These are phyloP conservation scores for Lethenteron reissneri DNA, from an alignment of 2,113 vertebrate species.

Conservation along the genomic window DNA sequence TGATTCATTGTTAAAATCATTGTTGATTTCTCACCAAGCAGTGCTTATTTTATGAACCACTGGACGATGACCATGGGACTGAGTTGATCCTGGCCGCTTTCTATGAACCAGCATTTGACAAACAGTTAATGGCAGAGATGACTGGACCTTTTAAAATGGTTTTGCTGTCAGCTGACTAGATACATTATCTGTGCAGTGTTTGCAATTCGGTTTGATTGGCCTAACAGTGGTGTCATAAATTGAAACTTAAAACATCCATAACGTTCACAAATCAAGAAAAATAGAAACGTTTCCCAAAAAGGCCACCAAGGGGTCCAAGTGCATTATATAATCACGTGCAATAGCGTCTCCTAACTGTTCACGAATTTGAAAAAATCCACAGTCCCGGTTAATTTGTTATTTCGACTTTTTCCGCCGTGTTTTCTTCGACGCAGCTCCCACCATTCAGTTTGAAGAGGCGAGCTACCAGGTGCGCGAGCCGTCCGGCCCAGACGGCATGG, in stretches of 20 bases:
- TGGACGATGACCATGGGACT: too few species aligned
- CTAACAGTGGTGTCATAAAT: background rate
- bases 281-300: too few species aligned
- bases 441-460: conserved; percentile 58
- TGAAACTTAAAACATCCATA: background rate
- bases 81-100: too few species aligned
- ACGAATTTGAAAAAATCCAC: background rate
- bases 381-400: background rate
- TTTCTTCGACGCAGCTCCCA: conserved; percentile 29
- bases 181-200: background rate
- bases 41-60: too few species aligned
- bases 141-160: too few species aligned
- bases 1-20: too few species aligned
- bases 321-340: background rate
- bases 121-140: too few species aligned
- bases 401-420: background rate
- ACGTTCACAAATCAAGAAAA: too few species aligned
- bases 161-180: too few species aligned
- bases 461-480: conserved; percentile 73
- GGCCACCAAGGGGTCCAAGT: too few species aligned
- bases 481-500: conserved; percentile 43
- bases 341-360: background rate
- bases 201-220: background rate
- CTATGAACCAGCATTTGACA: too few species aligned
- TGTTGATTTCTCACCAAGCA: too few species aligned